Evolutionary conservation across 1,140 invertebrate genomes (phyloP).

Genomic region (Temnothorax longispinosus): DNA sequence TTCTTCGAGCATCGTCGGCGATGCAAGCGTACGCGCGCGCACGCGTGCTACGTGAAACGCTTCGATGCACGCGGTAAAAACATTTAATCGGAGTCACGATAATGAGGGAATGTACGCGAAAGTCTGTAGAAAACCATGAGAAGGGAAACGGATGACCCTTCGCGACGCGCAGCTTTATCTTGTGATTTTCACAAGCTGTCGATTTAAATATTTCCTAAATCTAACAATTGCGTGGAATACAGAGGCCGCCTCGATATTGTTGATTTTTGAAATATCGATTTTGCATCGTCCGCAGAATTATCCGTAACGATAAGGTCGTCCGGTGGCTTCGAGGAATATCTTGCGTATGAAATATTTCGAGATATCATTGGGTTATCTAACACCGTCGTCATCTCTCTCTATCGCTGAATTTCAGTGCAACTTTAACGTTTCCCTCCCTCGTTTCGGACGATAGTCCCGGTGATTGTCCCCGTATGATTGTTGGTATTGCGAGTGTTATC

Average conservation of each 20-base stretch:
- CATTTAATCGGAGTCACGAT: constrained; percentile 34
- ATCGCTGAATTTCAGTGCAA: constrained; percentile 13
- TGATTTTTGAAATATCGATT: background rate
- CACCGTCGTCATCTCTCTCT: background rate
- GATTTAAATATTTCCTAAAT: background rate
- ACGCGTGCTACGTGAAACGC: constrained; percentile 9
- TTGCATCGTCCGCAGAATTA: background rate
- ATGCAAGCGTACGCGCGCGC: background rate
- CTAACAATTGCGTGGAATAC: background rate
- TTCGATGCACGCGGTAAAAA: constrained; percentile 42
- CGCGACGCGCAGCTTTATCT: background rate
- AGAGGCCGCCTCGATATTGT: background rate
- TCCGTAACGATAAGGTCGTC: background rate
- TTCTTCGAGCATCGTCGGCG: constrained; percentile 31
- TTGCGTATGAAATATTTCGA: background rate
- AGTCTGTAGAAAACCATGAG: background rate
- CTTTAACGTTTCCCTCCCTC: constrained; percentile 52
- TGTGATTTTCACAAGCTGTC: background rate
- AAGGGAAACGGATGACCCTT: constrained; percentile 11
- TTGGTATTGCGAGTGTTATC: constrained; percentile 58
- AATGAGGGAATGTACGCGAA: constrained; percentile 13
- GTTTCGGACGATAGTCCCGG: background rate
- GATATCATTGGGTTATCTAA: constrained; percentile 17
- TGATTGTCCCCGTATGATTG: constrained; percentile 20
- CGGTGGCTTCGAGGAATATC: background rate